phyloP scores from a whole-genome alignment of 2,888 invertebrate genomes.

The Drosophila emarginata region DNA sequence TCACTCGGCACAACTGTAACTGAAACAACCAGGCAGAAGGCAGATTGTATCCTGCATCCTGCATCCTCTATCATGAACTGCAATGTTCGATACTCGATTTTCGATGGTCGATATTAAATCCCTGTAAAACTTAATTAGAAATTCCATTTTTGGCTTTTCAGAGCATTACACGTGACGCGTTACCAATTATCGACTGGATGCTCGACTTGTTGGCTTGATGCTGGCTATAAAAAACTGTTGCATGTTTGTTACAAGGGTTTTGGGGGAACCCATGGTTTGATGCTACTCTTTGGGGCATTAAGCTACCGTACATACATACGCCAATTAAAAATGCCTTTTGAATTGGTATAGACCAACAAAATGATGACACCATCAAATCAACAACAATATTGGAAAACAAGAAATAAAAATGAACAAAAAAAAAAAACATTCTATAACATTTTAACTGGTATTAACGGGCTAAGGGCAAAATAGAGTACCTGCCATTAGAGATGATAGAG shows the following conservation, averaged over 20 bases:
- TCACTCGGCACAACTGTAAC: constrained; percentile 35
- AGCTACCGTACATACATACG: constrained; percentile 58
- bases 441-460: constrained; percentile 57
- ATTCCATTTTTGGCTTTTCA: constrained; percentile 81
- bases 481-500: constrained; percentile 14
- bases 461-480: constrained; percentile 27
- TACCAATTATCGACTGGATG: constrained; percentile 78
- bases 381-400: neutral
- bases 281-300: constrained; percentile 39
- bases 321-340: constrained; percentile 76
- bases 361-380: constrained; percentile 31
- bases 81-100: constrained; percentile 52
- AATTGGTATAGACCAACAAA: constrained; percentile 39
- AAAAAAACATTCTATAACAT: constrained; percentile 49
- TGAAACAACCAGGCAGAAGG: constrained; percentile 38
- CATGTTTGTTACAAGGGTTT: constrained; percentile 30
- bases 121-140: constrained; percentile 81
- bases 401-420: constrained; percentile 12
- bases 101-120: constrained; percentile 74
- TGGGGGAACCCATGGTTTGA: neutral
- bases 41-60: constrained; percentile 26
- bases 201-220: constrained; percentile 23
- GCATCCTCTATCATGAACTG: neutral
- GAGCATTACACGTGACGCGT: constrained; percentile 76
- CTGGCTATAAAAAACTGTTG: constrained; percentile 54